Conservation (phyloP, 2,797 vertebrate genomes). For the Tympanoctomys barrerae region DNA sequence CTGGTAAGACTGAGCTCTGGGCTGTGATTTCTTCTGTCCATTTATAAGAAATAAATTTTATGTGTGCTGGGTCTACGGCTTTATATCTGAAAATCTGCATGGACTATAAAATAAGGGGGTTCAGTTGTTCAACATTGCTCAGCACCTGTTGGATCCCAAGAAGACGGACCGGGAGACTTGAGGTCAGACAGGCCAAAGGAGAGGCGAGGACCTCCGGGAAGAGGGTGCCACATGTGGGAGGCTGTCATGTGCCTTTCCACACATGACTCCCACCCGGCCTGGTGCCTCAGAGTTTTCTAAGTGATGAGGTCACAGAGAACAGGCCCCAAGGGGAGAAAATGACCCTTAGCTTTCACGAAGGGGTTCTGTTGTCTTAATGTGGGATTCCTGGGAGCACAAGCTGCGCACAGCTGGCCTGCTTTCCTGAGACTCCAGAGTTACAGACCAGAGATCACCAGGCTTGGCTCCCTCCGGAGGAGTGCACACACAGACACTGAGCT, state of each 20-base stretch:
- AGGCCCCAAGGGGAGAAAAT: background rate
- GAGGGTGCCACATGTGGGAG: background rate
- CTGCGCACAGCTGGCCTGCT: background rate
- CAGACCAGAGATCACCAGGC: background rate
- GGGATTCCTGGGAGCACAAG: background rate
- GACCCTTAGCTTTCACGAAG: background rate
- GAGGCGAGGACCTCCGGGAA: background rate
- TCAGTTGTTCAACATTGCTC: background rate
- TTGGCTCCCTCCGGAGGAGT: accelerated
- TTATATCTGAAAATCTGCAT: background rate
- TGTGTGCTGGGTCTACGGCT: background rate
- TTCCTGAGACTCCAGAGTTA: background rate
- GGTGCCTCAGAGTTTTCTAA: background rate
- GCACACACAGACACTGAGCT: too few species aligned
- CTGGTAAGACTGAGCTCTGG: too few species aligned
- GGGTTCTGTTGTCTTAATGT: background rate
- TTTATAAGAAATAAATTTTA: background rate
- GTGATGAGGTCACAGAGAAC: background rate
- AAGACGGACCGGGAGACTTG: background rate
- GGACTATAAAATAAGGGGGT: background rate
- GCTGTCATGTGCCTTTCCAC: accelerated
- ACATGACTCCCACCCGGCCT: accelerated
- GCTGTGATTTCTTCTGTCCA: background rate
- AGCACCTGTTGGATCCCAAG: background rate
- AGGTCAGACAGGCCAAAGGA: background rate